Conservation (phyloP, 2,113 vertebrate genomes). For the Bostrychus sinensis region DNA sequence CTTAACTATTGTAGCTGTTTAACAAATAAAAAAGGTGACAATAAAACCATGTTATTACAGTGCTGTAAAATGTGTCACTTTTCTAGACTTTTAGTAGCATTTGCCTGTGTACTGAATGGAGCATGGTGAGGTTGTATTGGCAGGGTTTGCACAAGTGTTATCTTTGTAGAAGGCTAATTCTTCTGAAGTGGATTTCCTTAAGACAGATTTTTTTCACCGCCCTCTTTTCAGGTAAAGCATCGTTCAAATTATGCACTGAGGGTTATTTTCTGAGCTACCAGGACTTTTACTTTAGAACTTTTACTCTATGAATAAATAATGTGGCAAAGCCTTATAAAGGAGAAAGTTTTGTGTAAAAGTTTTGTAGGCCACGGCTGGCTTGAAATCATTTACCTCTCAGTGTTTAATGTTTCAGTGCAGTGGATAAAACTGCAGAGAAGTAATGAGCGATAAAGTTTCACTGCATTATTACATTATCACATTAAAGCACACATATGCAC, state of each 20-base stretch:
- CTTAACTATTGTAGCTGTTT: too few species aligned
- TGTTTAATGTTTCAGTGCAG: conserved; percentile 10
- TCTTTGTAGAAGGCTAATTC: neutral
- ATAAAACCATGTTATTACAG: too few species aligned
- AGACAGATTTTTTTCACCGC: neutral
- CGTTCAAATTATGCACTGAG: neutral
- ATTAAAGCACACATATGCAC: neutral
- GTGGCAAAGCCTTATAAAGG: neutral
- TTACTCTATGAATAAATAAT: conserved; percentile 9
- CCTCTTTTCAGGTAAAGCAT: neutral
- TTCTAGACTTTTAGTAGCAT: too few species aligned
- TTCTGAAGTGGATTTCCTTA: neutral
- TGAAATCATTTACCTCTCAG: conserved; percentile 7
- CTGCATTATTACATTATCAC: neutral
- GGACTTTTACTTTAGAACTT: neutral
- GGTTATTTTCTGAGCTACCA: conserved; percentile 9
- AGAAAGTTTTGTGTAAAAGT: conserved; percentile 4
- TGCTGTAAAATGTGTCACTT: too few species aligned
- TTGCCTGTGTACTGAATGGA: too few species aligned
- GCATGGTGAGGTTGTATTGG: too few species aligned
- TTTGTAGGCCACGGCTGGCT: neutral
- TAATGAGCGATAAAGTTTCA: conserved; percentile 3
- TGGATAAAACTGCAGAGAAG: conserved; percentile 11
- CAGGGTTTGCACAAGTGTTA: too few species aligned
- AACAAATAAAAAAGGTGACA: too few species aligned